Conservation (phyloP, 2,797 vertebrate species). For the Oceanodroma leucorhoa region DNA sequence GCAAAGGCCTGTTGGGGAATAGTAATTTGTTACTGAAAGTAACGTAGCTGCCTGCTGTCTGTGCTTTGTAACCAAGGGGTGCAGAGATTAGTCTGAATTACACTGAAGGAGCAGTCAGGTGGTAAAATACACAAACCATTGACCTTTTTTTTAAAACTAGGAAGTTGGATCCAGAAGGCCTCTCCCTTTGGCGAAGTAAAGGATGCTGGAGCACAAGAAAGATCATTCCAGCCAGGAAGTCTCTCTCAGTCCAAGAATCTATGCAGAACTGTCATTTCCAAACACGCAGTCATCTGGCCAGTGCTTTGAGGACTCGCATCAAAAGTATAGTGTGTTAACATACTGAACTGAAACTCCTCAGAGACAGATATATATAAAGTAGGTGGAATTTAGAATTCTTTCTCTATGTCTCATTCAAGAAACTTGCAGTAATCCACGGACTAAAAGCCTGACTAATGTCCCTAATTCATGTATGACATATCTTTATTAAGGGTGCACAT, state of each 20-base stretch:
- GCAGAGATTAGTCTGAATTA: neutral
- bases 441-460: constrained; percentile 39
- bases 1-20: neutral
- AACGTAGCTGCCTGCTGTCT: neutral
- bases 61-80: neutral
- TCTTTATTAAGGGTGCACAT: neutral
- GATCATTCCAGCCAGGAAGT: constrained; percentile 5
- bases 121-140: neutral
- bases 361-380: neutral
- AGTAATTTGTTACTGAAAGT: neutral
- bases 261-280: constrained; percentile 1
- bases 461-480: neutral
- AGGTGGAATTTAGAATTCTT: neutral
- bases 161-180: neutral
- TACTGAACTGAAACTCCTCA: neutral
- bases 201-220: neutral
- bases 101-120: constrained; percentile 8
- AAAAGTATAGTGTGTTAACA: neutral
- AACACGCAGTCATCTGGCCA: neutral
- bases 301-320: neutral
- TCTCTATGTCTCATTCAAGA: neutral
- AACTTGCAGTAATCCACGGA: neutral
- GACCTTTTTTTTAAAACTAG: neutral
- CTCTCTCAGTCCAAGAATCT: neutral
- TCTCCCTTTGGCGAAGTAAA: constrained; percentile 16